Evolutionary conservation across 37 sponge, comb jelly and placozoan species (phyloP).

Genomic region (Cliona cf. orientalis): DNA sequence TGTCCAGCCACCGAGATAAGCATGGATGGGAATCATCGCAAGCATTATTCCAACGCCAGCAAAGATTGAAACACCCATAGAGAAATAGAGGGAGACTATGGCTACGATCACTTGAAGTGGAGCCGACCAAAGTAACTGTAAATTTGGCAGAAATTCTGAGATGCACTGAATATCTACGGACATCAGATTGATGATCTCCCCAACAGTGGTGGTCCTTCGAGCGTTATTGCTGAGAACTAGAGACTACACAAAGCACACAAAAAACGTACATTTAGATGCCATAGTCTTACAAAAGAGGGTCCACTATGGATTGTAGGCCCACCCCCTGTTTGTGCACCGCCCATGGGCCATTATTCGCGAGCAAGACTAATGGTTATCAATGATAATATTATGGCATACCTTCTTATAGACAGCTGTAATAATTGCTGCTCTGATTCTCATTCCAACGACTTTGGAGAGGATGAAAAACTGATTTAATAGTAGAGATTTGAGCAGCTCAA

Average conservation of each 20-base stretch:
- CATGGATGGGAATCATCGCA: conserved; percentile 86
- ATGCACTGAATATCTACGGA: conserved; percentile 95
- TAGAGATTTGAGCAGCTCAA: conserved; percentile 74
- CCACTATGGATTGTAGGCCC: no score
- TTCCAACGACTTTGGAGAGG: conserved; percentile 66
- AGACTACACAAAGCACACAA: conserved; percentile 47
- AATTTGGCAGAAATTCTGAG: conserved; percentile 87
- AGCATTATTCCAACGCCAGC: conserved; percentile 93
- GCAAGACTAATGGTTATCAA: no score
- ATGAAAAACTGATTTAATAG: conserved; percentile 87
- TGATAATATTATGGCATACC: conserved; percentile 27
- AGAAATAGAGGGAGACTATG: conserved; percentile 79
- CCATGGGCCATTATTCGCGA: no score
- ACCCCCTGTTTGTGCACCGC: background rate
- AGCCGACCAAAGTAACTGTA: conserved; percentile 91
- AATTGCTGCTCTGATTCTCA: conserved; percentile 78
- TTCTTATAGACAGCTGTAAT: conserved; percentile 82
- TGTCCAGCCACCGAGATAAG: conserved; percentile 35
- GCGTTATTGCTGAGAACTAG: conserved; percentile 79
- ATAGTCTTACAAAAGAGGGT: no score
- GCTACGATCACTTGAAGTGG: conserved; percentile 89
- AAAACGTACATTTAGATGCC: background rate
- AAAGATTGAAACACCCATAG: conserved; percentile 91
- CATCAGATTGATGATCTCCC: conserved; percentile 99
- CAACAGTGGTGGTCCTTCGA: conserved; percentile 75